These are phyloP conservation scores for Epinephelus coioides DNA, from an alignment of 2,797 vertebrate species.

Conservation along the genomic window DNA sequence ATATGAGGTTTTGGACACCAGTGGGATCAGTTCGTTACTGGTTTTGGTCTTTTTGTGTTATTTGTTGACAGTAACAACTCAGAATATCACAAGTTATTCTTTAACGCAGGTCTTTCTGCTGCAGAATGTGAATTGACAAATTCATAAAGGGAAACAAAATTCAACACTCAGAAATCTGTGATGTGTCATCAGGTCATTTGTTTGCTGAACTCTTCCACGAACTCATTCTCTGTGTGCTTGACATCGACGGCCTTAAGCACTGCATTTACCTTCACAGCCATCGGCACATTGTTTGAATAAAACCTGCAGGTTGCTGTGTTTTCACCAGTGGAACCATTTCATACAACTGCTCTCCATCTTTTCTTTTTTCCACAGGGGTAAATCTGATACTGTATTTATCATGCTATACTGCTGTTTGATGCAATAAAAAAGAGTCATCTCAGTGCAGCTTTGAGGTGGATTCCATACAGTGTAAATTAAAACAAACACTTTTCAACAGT, in stretches of 20 bases:
- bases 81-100: neutral
- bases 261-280: slow-evolving; percentile 27
- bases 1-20: neutral
- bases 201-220: slow-evolving; percentile 28
- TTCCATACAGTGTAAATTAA: neutral
- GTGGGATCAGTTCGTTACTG: neutral
- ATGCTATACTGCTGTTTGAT: slow-evolving; percentile 79
- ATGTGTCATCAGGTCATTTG: slow-evolving; percentile 27
- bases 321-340: slow-evolving; percentile 46
- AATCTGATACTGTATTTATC: slow-evolving; percentile 67
- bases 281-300: slow-evolving; percentile 20
- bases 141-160: slow-evolving; percentile 14
- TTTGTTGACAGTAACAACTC: neutral
- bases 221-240: neutral
- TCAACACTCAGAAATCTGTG: neutral
- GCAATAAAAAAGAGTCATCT: slow-evolving; percentile 79
- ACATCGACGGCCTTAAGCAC: slow-evolving; percentile 47
- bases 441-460: slow-evolving; percentile 8
- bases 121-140: neutral
- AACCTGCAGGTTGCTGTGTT: slow-evolving; percentile 29
- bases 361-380: slow-evolving; percentile 14
- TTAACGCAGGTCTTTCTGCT: neutral
- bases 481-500: slow-evolving; percentile 15
- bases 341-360: slow-evolving; percentile 18
- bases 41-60: slow-evolving; percentile 20